Evolutionary conservation across 30 jellyfish, hydroid and myxozoan genomes (phyloP).

Genomic region (Haliclystus octoradiatus): DNA sequence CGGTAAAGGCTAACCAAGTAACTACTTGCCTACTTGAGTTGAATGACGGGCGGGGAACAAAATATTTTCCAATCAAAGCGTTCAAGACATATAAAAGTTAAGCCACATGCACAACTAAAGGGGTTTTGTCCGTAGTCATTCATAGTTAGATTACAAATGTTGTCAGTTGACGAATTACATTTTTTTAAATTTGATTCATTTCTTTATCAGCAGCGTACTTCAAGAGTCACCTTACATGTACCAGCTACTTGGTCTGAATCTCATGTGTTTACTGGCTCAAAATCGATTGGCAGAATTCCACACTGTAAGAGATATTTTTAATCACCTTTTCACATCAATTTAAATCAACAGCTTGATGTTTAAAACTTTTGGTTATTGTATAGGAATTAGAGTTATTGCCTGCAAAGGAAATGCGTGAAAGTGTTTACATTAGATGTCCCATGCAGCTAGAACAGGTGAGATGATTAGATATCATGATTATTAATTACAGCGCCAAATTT

Average conservation of each 20-base stretch:
- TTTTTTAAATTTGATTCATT: no score
- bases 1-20: no score
- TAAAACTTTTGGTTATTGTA: background rate
- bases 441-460: slow-evolving; percentile 92
- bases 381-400: slow-evolving; percentile 96
- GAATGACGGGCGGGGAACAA: no score
- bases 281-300: slow-evolving; percentile 97
- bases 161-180: no score
- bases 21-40: no score
- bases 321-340: background rate
- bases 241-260: slow-evolving; percentile 93
- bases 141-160: no score
- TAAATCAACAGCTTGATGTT: background rate
- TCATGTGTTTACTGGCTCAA: slow-evolving; percentile 90
- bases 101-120: no score
- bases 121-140: no score
- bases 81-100: no score
- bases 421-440: slow-evolving; percentile 90
- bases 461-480: no score
- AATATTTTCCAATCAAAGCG: no score
- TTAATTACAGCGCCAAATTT: no score
- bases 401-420: slow-evolving; percentile 82
- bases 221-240: slow-evolving; percentile 96
- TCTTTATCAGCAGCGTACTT: slow-evolving; percentile 60
- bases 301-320: slow-evolving; percentile 51